Evolutionary conservation across 2,888 invertebrate species (phyloP).

Genomic region (Ernsta delagoae): DNA sequence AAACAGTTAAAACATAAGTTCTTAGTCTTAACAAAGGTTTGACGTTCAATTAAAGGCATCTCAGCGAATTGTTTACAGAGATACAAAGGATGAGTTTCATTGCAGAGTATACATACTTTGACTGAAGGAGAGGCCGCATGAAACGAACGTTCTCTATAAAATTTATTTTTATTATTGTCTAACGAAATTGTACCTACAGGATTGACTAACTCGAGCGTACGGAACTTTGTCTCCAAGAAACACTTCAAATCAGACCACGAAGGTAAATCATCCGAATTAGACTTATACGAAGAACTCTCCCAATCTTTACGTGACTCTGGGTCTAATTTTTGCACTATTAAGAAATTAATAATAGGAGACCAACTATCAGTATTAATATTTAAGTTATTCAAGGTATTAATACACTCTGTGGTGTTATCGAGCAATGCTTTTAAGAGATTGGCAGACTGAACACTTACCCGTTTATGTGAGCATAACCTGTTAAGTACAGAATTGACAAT

Average conservation of each 20-base stretch:
- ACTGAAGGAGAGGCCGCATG: not conserved
- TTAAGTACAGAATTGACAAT: constrained; percentile 13
- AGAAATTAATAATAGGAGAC: not conserved
- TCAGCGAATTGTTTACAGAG: not conserved
- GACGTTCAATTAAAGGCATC: no score
- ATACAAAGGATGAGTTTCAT: no score
- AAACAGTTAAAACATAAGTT: no score
- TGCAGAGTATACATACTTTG: not conserved
- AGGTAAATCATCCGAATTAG: not conserved
- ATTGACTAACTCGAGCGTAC: not conserved
- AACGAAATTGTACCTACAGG: not conserved
- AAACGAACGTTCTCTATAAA: not conserved
- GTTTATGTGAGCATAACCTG: not conserved
- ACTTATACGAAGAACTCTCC: not conserved
- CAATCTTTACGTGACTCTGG: not conserved
- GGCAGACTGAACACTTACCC: not conserved
- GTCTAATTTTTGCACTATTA: not conserved
- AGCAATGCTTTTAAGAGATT: not conserved
- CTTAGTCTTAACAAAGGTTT: no score
- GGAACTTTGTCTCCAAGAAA: not conserved
- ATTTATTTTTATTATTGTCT: not conserved
- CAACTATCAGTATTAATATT: not conserved
- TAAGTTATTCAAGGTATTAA: not conserved
- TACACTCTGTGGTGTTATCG: not conserved
- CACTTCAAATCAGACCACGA: not conserved